phyloP scores from a whole-genome alignment of 2,888 invertebrate species.

The Clusia tigrina region DNA sequence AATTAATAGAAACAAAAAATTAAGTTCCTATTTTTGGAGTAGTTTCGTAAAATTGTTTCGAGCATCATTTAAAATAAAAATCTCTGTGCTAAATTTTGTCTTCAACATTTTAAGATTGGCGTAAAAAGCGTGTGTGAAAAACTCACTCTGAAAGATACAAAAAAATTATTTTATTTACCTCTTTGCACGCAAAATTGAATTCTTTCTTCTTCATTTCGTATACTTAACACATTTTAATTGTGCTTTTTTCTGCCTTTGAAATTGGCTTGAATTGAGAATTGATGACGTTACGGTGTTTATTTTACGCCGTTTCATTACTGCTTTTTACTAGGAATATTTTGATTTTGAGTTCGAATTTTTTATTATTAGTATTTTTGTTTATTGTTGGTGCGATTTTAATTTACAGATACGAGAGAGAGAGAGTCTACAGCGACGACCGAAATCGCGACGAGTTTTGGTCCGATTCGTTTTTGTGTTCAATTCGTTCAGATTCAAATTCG shows the following conservation, averaged over 20 bases:
- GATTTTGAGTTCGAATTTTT: conserved; percentile 25
- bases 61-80: not conserved
- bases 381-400: conserved; percentile 7
- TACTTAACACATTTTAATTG: conserved; percentile 14
- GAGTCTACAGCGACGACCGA: conserved; percentile 7
- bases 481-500: conserved; percentile 24
- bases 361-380: too few species aligned
- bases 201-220: too few species aligned
- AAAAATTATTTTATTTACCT: too few species aligned
- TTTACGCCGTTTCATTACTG: conserved; percentile 22
- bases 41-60: not conserved
- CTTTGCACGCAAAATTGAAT: too few species aligned
- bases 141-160: not conserved
- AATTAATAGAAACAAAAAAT: too few species aligned
- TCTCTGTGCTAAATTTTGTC: not conserved
- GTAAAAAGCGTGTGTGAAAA: conserved; percentile 5
- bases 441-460: conserved; percentile 23
- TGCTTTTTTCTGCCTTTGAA: conserved; percentile 22
- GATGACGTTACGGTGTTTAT: conserved; percentile 40
- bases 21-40: not conserved
- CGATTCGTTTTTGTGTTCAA: conserved; percentile 19
- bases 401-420: not conserved
- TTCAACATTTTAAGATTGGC: not conserved
- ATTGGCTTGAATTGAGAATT: conserved; percentile 40
- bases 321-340: conserved; percentile 24